Evolutionary conservation across 2,113 vertebrate genomes (phyloP).

Genomic region (Lynx canadensis): DNA sequence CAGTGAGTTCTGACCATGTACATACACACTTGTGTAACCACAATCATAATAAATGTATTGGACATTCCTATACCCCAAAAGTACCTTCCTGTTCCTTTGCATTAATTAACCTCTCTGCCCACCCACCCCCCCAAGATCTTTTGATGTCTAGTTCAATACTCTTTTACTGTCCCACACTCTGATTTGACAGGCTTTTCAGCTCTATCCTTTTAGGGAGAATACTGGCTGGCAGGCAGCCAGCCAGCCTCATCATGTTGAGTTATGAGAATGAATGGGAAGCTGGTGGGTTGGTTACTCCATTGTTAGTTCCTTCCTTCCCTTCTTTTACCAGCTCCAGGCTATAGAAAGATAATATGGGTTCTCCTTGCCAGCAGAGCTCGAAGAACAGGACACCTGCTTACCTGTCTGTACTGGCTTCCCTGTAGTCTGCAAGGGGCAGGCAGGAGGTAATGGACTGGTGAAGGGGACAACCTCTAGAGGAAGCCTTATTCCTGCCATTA

Average conservation of each 20-base stretch:
- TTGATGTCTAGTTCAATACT: not conserved
- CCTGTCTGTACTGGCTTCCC: not conserved
- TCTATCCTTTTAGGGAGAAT: not conserved
- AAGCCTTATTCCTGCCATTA: not conserved
- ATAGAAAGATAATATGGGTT: slow-evolving; percentile 39
- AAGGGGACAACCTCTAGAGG: slow-evolving; percentile 12
- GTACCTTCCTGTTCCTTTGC: slow-evolving; percentile 38
- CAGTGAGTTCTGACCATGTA: slow-evolving; percentile 24
- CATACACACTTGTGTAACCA: not conserved
- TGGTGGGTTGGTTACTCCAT: slow-evolving; percentile 44
- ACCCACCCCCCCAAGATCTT: not conserved
- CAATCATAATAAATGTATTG: not conserved
- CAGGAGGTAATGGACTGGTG: not conserved
- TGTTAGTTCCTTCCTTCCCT: slow-evolving; percentile 43
- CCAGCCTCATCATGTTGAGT: not conserved
- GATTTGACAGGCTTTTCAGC: slow-evolving; percentile 53
- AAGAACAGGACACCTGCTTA: not conserved
- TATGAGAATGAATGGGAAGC: slow-evolving; percentile 50
- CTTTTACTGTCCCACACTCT: not conserved
- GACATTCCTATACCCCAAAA: not conserved
- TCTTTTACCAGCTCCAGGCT: slow-evolving; percentile 56
- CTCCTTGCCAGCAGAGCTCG: slow-evolving; percentile 48
- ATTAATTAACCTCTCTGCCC: not conserved
- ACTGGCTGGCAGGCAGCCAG: slow-evolving; percentile 13
- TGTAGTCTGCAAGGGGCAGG: not conserved